A percentile compares a stretch with the other conserved stretches of the same genome.
Conservation (phyloP, 1,140 invertebrate species). For the Zaprionus ghesquierei region DNA sequence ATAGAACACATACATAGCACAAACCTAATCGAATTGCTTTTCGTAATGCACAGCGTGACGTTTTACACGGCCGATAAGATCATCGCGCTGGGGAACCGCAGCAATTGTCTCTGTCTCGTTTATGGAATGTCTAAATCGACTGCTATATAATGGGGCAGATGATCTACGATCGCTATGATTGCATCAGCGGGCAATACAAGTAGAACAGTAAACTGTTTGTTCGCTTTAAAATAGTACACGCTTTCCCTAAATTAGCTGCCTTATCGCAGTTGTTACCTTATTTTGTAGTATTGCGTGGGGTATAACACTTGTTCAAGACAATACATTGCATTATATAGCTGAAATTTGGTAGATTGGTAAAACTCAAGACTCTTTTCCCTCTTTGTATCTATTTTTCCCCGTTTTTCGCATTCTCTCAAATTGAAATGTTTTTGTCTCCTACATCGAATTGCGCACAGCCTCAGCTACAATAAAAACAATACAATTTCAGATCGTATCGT, state of each 20-base stretch:
- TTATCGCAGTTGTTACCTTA: not conserved
- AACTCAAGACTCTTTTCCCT: not conserved
- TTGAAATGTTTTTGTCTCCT: slow-evolving; percentile 14
- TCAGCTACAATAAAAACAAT: slow-evolving; percentile 7
- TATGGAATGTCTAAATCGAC: slow-evolving; percentile 1
- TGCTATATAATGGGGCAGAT: not conserved
- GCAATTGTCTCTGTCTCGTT: not conserved
- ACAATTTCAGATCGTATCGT: not conserved
- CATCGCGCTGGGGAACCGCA: not conserved
- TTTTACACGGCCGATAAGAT: not conserved
- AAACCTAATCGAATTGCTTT: slow-evolving; percentile 20
- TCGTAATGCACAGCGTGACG: not conserved
- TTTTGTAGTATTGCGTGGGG: not conserved
- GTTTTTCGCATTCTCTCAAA: not conserved
- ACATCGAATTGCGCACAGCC: slow-evolving; percentile 6
- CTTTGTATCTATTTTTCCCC: not conserved
- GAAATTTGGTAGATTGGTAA: too few relatives aligned
- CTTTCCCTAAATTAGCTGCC: not conserved
- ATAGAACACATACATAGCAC: not conserved
- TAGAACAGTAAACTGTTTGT: slow-evolving; percentile 31
- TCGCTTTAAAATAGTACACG: slow-evolving; percentile 4
- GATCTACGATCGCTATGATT: slow-evolving; percentile 12
- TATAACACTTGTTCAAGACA: not conserved
- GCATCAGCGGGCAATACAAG: slow-evolving; percentile 5
- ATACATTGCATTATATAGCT: not conserved